These are phyloP conservation scores for Neoarius graeffei DNA, from an alignment of 2,113 vertebrate genomes.

Conservation along the genomic window DNA sequence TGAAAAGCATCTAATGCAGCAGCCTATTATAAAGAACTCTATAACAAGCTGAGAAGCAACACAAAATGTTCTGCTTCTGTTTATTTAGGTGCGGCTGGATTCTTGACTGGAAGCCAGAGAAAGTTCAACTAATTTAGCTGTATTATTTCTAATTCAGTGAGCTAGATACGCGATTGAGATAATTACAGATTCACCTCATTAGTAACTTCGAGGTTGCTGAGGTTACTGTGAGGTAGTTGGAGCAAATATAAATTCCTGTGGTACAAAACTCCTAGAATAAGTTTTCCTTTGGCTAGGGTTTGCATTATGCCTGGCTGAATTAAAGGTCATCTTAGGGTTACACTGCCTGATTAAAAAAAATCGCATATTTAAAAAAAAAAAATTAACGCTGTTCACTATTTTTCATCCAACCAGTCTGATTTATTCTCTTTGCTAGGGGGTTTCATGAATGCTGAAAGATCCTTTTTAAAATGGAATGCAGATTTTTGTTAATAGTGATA, in stretches of 20 bases:
- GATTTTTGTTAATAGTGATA: conserved; percentile 60
- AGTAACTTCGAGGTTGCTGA: conserved; percentile 36
- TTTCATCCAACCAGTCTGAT: neutral
- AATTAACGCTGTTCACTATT: neutral
- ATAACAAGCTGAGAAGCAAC: neutral
- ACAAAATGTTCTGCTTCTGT: neutral
- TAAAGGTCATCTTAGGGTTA: conserved; percentile 57
- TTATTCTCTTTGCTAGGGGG: conserved; percentile 56
- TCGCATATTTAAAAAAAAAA: neutral
- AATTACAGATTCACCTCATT: conserved; percentile 52
- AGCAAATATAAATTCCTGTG: conserved; percentile 50
- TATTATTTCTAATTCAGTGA: conserved; percentile 49
- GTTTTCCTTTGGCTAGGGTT: conserved; percentile 55
- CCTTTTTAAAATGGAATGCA: conserved; percentile 58
- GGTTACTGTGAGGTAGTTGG: conserved; percentile 35
- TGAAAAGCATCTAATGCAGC: conserved; percentile 26
- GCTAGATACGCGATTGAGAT: conserved; percentile 37
- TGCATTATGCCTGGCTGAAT: conserved; percentile 54
- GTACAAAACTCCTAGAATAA: conserved; percentile 56
- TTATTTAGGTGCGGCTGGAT: conserved; percentile 26
- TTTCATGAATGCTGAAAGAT: conserved; percentile 28
- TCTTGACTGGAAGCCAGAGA: conserved; percentile 32
- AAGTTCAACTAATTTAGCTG: conserved; percentile 33
- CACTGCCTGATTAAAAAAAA: conserved; percentile 45
- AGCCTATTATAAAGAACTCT: neutral